Percentiles rank a stretch among this genome's conserved stretches.
Conservation (phyloP, 1,140 invertebrate species). For the Portunus trituberculatus region DNA sequence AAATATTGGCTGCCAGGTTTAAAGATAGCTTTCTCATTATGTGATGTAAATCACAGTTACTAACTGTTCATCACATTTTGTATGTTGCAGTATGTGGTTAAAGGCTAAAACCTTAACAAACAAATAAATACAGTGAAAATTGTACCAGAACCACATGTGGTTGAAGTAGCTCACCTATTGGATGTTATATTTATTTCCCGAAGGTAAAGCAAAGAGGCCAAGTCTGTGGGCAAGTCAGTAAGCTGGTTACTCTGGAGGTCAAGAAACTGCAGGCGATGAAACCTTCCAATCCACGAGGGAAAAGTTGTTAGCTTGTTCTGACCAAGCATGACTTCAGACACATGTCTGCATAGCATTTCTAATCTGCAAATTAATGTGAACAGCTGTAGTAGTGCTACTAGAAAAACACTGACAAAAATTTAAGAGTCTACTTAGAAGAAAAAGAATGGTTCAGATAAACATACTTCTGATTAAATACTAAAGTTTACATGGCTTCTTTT, state of each 20-base stretch:
- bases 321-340: constrained; percentile 86
- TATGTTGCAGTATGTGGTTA: no score
- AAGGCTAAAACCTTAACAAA: no score
- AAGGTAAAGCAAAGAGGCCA: constrained; percentile 85
- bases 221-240: constrained; percentile 85
- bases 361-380: constrained; percentile 80
- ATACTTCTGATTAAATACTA: no score
- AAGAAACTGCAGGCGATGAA: constrained; percentile 85
- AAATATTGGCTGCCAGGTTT: no score
- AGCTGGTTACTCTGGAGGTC: constrained; percentile 90
- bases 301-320: constrained; percentile 85
- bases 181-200: constrained; percentile 90
- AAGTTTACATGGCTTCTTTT: no score
- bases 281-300: constrained; percentile 86
- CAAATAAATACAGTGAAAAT: neutral
- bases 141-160: neutral
- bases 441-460: neutral
- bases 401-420: no score
- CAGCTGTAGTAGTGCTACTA: neutral
- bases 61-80: no score
- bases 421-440: neutral
- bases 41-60: no score
- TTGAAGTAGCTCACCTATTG: constrained; percentile 85
- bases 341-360: constrained; percentile 81
- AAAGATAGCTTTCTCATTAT: no score